These are phyloP conservation scores for Kobus ellipsiprymnus DNA, from an alignment of 2,113 vertebrate genomes.

Conservation along the genomic window DNA sequence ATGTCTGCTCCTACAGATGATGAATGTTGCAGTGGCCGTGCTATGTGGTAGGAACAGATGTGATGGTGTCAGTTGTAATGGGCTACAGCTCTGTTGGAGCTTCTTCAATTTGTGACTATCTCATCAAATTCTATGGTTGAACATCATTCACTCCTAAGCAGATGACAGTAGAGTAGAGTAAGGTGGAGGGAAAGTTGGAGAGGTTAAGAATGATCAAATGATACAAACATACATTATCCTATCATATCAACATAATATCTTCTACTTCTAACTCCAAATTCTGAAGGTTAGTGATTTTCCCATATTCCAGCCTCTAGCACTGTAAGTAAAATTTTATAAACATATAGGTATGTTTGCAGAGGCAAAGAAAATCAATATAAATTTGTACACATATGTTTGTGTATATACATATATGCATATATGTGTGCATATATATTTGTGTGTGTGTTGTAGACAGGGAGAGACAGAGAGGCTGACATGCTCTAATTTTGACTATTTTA, in stretches of 20 bases:
- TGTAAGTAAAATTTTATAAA: background rate
- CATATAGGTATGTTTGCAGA: background rate
- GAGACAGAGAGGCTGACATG: background rate
- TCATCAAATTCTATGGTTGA: background rate
- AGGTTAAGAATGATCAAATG: background rate
- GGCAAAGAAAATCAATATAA: background rate
- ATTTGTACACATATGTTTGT: background rate
- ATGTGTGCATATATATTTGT: background rate
- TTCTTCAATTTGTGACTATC: background rate
- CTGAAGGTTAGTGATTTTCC: no score
- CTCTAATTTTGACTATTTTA: background rate
- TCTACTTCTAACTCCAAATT: background rate
- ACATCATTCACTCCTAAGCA: background rate
- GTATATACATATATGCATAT: background rate
- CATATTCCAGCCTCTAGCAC: background rate
- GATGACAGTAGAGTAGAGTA: background rate
- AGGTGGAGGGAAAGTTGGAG: background rate
- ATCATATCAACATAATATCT: background rate
- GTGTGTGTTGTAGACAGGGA: background rate
- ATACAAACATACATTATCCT: background rate
- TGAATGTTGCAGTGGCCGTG: rapidly evolving
- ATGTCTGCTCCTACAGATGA: no score
- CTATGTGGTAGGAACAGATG: no score
- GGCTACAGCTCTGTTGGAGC: background rate
- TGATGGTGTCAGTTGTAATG: rapidly evolving